phyloP scores from a whole-genome alignment of 92 coral and sea anemone genomes.

The Paramuricea clavata region DNA sequence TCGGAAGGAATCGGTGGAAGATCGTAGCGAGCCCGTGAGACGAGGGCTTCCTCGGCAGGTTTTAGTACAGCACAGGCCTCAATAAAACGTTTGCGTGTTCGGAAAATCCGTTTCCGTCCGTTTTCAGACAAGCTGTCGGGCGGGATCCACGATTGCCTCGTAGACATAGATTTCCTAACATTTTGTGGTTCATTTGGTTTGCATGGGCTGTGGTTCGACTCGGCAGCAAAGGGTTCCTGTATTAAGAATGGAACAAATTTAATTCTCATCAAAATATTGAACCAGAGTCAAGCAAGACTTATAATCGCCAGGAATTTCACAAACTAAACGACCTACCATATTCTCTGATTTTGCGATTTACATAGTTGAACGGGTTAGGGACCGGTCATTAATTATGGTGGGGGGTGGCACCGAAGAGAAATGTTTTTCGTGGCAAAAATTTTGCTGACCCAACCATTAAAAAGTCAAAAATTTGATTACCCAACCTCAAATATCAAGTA shows the following conservation, averaged over 20 bases:
- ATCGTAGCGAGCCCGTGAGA: background rate
- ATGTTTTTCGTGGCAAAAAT: no score
- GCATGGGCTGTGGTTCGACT: background rate
- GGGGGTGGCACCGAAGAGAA: no score
- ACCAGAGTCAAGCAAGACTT: no score
- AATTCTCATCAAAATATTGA: background rate
- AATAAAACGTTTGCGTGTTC: conserved; percentile 37
- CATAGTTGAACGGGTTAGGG: no score
- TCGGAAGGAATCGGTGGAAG: conserved; percentile 10
- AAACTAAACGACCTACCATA: no score
- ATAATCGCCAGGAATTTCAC: no score
- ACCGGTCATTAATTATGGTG: no score
- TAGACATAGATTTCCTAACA: background rate
- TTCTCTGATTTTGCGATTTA: no score
- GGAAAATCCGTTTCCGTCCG: background rate
- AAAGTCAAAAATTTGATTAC: no score
- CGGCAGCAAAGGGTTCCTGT: background rate
- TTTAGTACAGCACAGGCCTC: conserved; percentile 34
- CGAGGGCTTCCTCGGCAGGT: background rate
- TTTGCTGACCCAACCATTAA: no score
- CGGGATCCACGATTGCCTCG: conserved; percentile 10
- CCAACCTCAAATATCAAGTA: no score
- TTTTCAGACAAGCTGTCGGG: background rate
- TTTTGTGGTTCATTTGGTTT: background rate
- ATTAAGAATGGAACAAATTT: background rate